These are phyloP conservation scores for Anser brachyrhynchus DNA, from an alignment of 2,113 vertebrate species.

Conservation along the genomic window DNA sequence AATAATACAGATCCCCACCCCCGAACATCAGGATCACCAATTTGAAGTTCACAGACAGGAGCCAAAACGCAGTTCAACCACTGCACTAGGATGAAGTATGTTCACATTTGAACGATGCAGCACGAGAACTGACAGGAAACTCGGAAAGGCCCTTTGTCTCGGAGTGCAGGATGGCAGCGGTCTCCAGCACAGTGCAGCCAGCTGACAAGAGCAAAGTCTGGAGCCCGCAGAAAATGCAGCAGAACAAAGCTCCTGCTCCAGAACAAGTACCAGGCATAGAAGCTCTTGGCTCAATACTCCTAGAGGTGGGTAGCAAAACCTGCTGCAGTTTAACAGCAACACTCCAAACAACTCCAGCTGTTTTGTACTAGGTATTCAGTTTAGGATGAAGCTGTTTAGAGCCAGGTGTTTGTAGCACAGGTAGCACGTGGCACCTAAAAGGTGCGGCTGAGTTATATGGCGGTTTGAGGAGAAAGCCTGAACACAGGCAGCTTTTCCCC, in stretches of 20 bases:
- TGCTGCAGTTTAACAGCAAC: neutral
- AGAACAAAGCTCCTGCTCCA: neutral
- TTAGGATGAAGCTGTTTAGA: neutral
- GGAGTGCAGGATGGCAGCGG: neutral
- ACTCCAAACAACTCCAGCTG: neutral
- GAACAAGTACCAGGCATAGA: neutral
- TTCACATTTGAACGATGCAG: neutral
- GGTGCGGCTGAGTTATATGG: neutral
- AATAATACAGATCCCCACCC: neutral
- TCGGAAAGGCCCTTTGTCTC: neutral
- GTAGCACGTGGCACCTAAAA: neutral
- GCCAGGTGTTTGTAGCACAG: neutral
- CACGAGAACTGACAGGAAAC: neutral
- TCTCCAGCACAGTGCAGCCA: conserved; percentile 1
- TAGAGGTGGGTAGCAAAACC: neutral
- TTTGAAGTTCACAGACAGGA: neutral
- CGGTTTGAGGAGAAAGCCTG: neutral
- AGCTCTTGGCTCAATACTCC: neutral
- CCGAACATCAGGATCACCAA: neutral
- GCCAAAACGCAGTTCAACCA: neutral
- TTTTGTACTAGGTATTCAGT: neutral
- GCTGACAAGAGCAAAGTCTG: neutral
- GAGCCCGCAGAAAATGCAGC: neutral
- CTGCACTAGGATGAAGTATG: neutral
- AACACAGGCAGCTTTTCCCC: neutral